Percentiles rank a stretch among this genome's conserved stretches.
Evolutionary conservation across 2,797 vertebrate species (phyloP).

Genomic region (Onychomys torridus): DNA sequence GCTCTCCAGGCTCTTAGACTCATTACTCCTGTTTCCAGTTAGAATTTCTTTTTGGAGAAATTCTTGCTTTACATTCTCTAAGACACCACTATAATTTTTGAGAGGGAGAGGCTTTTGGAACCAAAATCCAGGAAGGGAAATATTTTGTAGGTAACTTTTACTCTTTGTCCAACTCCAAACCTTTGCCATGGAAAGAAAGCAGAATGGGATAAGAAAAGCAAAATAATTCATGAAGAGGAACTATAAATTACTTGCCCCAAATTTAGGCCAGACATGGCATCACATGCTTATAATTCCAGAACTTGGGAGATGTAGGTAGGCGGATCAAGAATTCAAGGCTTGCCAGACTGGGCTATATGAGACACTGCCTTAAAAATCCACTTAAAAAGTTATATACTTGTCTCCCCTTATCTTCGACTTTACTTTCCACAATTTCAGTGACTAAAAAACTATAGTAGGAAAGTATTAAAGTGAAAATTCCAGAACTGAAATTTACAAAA

Average conservation of each 20-base stretch:
- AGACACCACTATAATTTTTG: conserved; percentile 37
- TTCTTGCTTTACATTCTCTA: conserved; percentile 23
- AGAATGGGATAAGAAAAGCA: conserved; percentile 2
- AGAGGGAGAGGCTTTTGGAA: conserved; percentile 31
- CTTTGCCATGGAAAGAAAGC: conserved; percentile 19
- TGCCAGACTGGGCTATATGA: neutral
- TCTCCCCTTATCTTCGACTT: neutral
- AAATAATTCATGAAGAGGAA: neutral
- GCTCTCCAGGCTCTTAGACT: neutral
- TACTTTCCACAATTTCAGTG: neutral
- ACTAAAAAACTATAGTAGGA: neutral
- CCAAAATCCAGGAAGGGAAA: conserved; percentile 36
- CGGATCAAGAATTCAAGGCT: neutral
- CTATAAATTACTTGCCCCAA: conserved; percentile 13
- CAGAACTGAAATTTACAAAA: conserved; percentile 27
- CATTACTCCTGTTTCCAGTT: neutral
- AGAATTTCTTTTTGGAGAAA: conserved; percentile 14
- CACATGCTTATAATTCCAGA: neutral
- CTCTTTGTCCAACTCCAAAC: neutral
- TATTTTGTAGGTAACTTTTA: conserved; percentile 41
- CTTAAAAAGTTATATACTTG: neutral
- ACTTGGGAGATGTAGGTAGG: neutral
- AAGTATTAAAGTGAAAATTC: neutral
- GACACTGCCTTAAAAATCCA: neutral
- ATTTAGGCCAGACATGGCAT: neutral